Evolutionary conservation across 2,113 vertebrate species (phyloP), one percentile per base, ranked within the genome.

Genomic region (Colossoma macropomum): DNA sequence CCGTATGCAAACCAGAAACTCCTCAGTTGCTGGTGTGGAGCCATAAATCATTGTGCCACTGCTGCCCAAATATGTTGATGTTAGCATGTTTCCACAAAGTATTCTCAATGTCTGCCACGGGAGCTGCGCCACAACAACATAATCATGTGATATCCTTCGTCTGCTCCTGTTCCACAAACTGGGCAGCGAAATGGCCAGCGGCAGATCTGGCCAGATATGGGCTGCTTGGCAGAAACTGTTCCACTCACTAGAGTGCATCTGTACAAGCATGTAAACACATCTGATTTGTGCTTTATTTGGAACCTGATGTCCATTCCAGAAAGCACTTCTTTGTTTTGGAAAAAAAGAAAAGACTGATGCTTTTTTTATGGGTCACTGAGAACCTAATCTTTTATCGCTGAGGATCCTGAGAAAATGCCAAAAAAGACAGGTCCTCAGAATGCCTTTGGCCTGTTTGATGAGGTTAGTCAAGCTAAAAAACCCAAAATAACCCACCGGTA

Each of bases 401-500:
- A 74, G 54, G 80, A 79, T 62, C 65, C 63, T 70, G 52, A 73
- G 52, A 59, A 69, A 74, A 74, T 32, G n/a, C 50, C 25, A 66
- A 48, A 74, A 41, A 45, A 48, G 34, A 54, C 80, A 66, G 50
- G 32, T 45, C 21, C 45, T 65, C 7, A 63, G 28, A 77, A 78
- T 28, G 80, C 23, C 41, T 60, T 48, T 30, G 23, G 59, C 11
- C 19, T 34, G 60, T 62, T 25, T 59, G 30, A 80, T 30, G 19
- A 75, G 30, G 48, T 25, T 32, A 59, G 41, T 59, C 62, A 34
- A 48, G 77, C 74, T 75, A 10, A 77, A n/a, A 19, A 78, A 27
- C 78, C 87, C 68, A 85, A 88, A 91, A 87, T 87, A 84, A 74
- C 45, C 34, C 54, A 34, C 71, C 38, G 76, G 70, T 85, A 83